phyloP scores from a whole-genome alignment of 2,797 vertebrate species.

The Decapterus maruadsi region DNA sequence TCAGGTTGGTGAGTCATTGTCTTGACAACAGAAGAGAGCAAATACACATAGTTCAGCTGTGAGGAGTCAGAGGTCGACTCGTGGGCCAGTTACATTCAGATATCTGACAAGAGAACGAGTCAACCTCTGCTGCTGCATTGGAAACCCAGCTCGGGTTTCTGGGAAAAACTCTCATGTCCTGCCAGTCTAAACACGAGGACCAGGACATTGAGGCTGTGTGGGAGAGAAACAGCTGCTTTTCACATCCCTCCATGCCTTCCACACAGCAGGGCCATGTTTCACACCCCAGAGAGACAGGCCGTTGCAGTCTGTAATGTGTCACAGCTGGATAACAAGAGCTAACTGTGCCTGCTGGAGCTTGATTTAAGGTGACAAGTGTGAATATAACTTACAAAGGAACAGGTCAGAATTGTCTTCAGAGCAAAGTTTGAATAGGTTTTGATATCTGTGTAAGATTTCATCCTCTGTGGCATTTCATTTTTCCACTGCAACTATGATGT shows the following conservation, averaged over 20 bases:
- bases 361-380: slow-evolving; percentile 45
- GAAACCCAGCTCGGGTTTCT: slow-evolving; percentile 59
- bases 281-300: slow-evolving; percentile 49
- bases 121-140: slow-evolving; percentile 44
- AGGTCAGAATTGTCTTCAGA: neutral
- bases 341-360: slow-evolving; percentile 36
- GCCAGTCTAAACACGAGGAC: slow-evolving; percentile 75
- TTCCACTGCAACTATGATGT: neutral
- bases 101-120: slow-evolving; percentile 48
- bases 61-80: slow-evolving; percentile 27
- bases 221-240: slow-evolving; percentile 81
- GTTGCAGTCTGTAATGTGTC: slow-evolving; percentile 24
- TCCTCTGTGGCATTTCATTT: neutral
- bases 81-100: slow-evolving; percentile 23
- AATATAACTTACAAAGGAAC: neutral
- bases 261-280: slow-evolving; percentile 59
- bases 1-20: slow-evolving; percentile 2
- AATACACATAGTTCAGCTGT: slow-evolving; percentile 30
- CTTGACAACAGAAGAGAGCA: slow-evolving; percentile 17
- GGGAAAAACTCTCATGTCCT: slow-evolving; percentile 71
- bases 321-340: slow-evolving; percentile 53
- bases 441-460: neutral
- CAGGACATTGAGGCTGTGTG: slow-evolving; percentile 58
- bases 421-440: neutral
- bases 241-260: slow-evolving; percentile 63